Conservation (phyloP, 1,140 invertebrate genomes). For the Apis florea region DNA sequence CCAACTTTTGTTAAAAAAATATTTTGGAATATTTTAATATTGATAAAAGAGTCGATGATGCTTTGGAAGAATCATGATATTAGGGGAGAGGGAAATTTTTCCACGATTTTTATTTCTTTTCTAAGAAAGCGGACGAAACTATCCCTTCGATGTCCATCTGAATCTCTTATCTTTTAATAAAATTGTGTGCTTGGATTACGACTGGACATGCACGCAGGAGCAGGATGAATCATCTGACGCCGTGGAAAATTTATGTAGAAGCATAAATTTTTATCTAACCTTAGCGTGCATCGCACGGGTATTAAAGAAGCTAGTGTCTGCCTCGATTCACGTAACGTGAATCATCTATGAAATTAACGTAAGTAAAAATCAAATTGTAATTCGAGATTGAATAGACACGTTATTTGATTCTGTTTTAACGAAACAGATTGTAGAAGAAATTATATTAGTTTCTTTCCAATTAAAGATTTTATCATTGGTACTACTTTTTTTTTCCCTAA, state of each 20-base stretch:
- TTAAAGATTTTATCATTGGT: no score
- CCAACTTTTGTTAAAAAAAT: not conserved
- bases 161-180: not conserved
- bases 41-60: no score
- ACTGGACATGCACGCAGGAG: not conserved
- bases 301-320: not conserved
- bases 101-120: not conserved
- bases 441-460: no score
- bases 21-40: no score
- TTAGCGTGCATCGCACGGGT: no score
- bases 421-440: no score
- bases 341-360: not conserved
- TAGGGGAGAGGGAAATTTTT: not conserved
- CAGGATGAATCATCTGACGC: constrained; percentile 26
- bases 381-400: no score
- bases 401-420: no score
- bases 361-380: no score
- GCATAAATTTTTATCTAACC: constrained; percentile 16
- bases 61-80: no score
- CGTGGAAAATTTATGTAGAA: constrained; percentile 21
- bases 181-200: not conserved
- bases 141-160: not conserved
- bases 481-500: no score
- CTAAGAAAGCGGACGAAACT: not conserved
- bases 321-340: no score